These are phyloP conservation scores for Amblyjoppa fuscipennis DNA, from an alignment of 2,888 invertebrate species.

Conservation along the genomic window DNA sequence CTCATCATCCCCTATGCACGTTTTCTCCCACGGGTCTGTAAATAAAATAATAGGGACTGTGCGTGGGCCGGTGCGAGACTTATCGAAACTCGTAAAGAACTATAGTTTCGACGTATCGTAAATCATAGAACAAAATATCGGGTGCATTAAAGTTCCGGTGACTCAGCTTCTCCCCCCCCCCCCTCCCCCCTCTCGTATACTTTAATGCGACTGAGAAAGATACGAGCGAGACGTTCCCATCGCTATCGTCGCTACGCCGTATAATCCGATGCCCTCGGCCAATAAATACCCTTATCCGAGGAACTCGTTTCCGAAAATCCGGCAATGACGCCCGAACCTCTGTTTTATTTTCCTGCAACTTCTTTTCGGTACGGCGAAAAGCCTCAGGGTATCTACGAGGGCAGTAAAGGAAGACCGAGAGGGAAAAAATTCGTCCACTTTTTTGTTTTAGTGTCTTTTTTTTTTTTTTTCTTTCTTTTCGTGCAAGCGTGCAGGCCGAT, in stretches of 20 bases:
- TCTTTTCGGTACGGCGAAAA: background rate
- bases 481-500: conserved; percentile 15
- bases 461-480: background rate
- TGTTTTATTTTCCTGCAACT: background rate
- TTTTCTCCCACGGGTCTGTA: conserved; percentile 23
- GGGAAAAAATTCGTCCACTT: background rate
- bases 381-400: background rate
- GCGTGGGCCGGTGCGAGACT: background rate
- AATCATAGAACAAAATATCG: background rate
- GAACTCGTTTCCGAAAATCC: background rate
- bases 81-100: background rate
- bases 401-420: background rate
- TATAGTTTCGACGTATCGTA: background rate
- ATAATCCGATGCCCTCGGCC: background rate
- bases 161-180: background rate
- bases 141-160: background rate
- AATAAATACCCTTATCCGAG: conserved; percentile 11
- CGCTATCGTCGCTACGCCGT: background rate
- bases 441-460: background rate
- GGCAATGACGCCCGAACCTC: background rate
- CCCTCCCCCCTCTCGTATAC: background rate
- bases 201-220: background rate
- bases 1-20: conserved; percentile 48
- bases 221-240: background rate
- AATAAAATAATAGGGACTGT: conserved; percentile 39